Conservation (phyloP, 2,888 invertebrate genomes). For the Drosophila seclusa region DNA sequence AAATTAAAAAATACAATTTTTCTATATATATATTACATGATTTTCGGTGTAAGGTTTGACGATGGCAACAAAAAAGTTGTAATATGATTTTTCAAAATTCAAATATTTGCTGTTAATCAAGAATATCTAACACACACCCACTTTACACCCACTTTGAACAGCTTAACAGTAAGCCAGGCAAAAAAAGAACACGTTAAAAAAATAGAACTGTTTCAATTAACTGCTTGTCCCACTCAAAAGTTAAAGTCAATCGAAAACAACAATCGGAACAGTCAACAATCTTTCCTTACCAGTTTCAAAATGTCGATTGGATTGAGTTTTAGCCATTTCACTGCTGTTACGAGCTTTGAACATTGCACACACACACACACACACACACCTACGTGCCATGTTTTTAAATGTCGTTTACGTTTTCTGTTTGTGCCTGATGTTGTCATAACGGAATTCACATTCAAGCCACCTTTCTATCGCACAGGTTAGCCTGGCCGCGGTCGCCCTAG, state of each 20-base stretch:
- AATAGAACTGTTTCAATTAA: conserved; percentile 1
- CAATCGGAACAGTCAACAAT: conserved; percentile 1
- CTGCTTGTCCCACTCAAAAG: conserved; percentile 5
- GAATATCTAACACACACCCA: neutral
- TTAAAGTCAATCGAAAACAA: neutral
- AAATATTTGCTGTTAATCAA: neutral
- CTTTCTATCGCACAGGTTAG: conserved; percentile 29
- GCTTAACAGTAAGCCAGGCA: neutral
- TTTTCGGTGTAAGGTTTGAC: neutral
- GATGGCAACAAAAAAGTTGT: neutral
- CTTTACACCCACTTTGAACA: neutral
- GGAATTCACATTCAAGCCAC: conserved; percentile 42
- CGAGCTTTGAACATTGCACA: conserved; percentile 37
- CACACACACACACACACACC: conserved; percentile 32
- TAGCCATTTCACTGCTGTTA: conserved; percentile 21
- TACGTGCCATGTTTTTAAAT: conserved; percentile 52
- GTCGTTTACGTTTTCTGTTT: conserved; percentile 10
- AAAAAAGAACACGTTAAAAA: neutral
- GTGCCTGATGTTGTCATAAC: conserved; percentile 56
- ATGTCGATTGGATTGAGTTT: neutral
- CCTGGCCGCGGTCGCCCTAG: conserved; percentile 17
- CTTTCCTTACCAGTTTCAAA: conserved; percentile 3
- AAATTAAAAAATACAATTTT: neutral
- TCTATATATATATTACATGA: neutral
- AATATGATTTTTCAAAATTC: neutral